Evolutionary conservation across 2,888 invertebrate species (phyloP).

Genomic region (Ctena decussata): DNA sequence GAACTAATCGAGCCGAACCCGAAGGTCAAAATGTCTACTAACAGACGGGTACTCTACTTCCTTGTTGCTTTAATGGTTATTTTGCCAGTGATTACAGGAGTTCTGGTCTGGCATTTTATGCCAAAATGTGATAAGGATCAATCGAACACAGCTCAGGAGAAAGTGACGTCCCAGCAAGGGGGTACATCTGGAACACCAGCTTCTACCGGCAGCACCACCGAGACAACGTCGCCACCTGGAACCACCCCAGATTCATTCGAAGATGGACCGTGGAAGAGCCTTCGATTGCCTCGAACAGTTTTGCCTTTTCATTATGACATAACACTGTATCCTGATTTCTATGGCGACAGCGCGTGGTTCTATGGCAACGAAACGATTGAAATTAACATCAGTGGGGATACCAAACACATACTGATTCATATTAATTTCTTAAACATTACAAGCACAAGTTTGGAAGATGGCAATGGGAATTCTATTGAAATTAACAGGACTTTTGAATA

Average conservation of each 20-base stretch:
- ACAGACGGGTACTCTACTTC: constrained; percentile 63
- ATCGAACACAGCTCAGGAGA: background rate
- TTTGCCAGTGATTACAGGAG: constrained; percentile 70
- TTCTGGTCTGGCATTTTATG: constrained; percentile 71
- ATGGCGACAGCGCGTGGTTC: constrained; percentile 86
- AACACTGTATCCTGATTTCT: constrained; percentile 90
- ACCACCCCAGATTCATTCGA: constrained; percentile 47
- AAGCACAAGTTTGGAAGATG: constrained; percentile 83
- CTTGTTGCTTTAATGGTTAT: constrained; percentile 63
- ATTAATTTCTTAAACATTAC: constrained; percentile 89
- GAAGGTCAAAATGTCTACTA: constrained; percentile 7
- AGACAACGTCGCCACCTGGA: background rate
- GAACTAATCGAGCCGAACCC: background rate
- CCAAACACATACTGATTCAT: constrained; percentile 89
- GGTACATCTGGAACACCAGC: background rate
- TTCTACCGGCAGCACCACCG: background rate
- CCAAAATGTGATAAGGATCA: constrained; percentile 33
- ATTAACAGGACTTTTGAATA: constrained; percentile 83
- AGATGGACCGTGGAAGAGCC: constrained; percentile 81
- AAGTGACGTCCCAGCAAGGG: background rate
- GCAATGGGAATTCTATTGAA: constrained; percentile 46
- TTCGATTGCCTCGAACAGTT: constrained; percentile 89
- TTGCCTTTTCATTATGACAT: constrained; percentile 91
- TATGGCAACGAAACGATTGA: constrained; percentile 82
- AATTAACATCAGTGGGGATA: constrained; percentile 80